A percentile compares a stretch with the other conserved stretches of the same genome.
Conservation (phyloP, 2,888 invertebrate species). For the Leucania comma region DNA sequence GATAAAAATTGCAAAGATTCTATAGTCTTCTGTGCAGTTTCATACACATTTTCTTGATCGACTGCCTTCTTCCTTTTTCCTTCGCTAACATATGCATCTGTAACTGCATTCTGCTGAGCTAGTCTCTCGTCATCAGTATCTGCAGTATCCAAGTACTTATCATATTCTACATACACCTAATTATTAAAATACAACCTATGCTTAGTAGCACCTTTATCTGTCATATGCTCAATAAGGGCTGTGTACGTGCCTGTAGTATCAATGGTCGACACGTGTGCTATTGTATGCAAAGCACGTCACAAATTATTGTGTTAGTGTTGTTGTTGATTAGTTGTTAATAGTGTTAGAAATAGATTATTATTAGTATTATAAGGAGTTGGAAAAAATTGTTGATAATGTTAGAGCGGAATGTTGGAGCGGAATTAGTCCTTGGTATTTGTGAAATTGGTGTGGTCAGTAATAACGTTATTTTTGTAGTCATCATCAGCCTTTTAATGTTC, state of each 20-base stretch:
- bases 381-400: not conserved
- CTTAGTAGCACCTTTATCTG: conserved; percentile 11
- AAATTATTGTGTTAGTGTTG: conserved; percentile 29
- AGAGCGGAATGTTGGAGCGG: too few species aligned
- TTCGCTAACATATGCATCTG: not conserved
- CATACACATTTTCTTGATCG: not conserved
- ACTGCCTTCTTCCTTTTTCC: too few species aligned
- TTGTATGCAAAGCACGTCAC: conserved; percentile 47
- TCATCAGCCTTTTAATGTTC: too few species aligned
- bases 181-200: conserved; percentile 7
- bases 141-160: not conserved
- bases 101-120: not conserved
- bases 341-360: conserved; percentile 4
- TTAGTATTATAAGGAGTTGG: not conserved
- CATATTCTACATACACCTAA: not conserved
- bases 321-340: conserved; percentile 42
- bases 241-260: conserved; percentile 40
- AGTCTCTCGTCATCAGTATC: not conserved
- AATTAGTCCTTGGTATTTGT: too few species aligned
- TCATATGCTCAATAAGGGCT: conserved; percentile 39
- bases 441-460: too few species aligned
- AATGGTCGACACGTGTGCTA: conserved; percentile 47
- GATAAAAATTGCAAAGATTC: not conserved
- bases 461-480: too few species aligned
- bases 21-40: not conserved